Conservation (phyloP, 2,888 invertebrate species). For the Cotesia congregata region DNA sequence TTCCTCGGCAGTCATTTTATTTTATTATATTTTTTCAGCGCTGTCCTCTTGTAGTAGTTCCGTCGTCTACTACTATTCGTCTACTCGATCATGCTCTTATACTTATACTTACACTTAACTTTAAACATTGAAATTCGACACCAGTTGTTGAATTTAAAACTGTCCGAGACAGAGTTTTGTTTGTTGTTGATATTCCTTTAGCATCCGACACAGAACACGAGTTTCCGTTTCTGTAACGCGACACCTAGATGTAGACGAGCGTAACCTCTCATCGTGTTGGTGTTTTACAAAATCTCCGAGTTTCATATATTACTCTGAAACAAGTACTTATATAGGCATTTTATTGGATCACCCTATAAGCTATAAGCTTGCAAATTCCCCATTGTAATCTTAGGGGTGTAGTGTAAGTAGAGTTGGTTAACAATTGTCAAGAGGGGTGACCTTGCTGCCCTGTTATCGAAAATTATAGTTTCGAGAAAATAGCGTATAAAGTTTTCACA, state of each 20-base stretch:
- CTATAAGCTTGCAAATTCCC: too few species aligned
- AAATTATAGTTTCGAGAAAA: too few species aligned
- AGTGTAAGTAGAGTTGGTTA: too few species aligned
- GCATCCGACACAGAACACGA: neutral
- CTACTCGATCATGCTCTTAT: constrained; percentile 6
- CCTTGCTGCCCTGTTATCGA: too few species aligned
- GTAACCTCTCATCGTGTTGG: too few species aligned
- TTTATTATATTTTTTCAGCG: constrained; percentile 1
- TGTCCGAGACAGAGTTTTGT: constrained; percentile 5
- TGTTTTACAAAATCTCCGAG: too few species aligned
- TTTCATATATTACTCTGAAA: too few species aligned
- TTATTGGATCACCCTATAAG: too few species aligned
- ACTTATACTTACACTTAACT: neutral
- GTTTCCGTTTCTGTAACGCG: constrained; percentile 12
- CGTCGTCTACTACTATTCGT: neutral
- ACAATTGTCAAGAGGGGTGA: too few species aligned
- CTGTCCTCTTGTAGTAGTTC: neutral
- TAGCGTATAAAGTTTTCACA: too few species aligned
- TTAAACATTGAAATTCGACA: constrained; percentile 29
- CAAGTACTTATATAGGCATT: too few species aligned
- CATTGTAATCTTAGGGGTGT: too few species aligned
- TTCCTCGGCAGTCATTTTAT: constrained; percentile 9
- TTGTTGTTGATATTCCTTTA: neutral
- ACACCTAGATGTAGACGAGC: neutral
- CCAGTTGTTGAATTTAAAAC: constrained; percentile 18